Evolutionary conservation across 2,113 vertebrate genomes (phyloP), one percentile per base, ranked within the genome.

Genomic region (Phyllostomus hastatus): DNA sequence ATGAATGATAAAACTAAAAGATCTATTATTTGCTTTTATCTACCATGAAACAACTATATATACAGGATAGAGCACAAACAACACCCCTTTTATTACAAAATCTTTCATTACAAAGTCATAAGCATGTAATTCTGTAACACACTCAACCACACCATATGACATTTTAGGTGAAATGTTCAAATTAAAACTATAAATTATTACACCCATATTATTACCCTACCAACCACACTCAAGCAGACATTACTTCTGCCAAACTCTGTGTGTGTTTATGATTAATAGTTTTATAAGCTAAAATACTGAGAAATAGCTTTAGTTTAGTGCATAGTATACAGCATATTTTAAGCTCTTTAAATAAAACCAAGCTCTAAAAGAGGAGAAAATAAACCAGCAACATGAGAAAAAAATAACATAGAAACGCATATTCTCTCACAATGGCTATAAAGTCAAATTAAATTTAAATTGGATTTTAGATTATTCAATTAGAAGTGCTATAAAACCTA

Each of bases 381-480:
- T 72, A 93, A 95, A 59, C 5, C 8, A 85, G n/a, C 24, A 85
- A 81, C 22, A 20, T 50, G 5, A 10, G 10, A 3, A 26, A 48
- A 38, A 43, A 72, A 35, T 9, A 57, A 48, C 43, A 81, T 35
- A n/a, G 35, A 48, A 83, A 93, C 4, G 1, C 31, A 9, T 52
- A 48, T 3, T 50, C 33, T 54, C 38, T 84, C 35, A 76, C 35
- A 92, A 70, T 83, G 17, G 19, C 52, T 81, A 54, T 46, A n/a
- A 95, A 79, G 15, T 72, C 83, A 91, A 81, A 38, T 69, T 50
- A 95, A 82, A 95, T 82, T 48, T 38, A 61, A 69, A 78, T 64
- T 95, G 26, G 28, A 88, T 93, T 84, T 96, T 73, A 59, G 64
- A 92, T 87, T 64, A 79, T 15, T 84, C 69, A 92, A 93, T 61